phyloP scores from a whole-genome alignment of 2,113 vertebrate species.

The Pipra filicauda region DNA sequence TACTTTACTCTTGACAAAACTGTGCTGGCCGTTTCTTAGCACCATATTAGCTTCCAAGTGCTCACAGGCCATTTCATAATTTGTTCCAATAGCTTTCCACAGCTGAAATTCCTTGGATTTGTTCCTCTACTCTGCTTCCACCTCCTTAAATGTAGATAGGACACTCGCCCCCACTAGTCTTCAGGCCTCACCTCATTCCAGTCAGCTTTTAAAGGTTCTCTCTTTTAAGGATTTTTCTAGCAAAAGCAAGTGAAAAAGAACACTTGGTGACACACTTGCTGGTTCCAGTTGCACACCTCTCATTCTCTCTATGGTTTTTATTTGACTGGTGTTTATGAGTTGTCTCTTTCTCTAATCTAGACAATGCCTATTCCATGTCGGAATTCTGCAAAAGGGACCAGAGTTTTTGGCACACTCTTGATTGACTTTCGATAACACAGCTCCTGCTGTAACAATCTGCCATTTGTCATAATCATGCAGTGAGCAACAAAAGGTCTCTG shows the following conservation, averaged over 20 bases:
- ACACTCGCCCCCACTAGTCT: background rate
- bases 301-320: background rate
- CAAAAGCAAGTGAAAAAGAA: background rate
- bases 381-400: background rate
- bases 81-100: constrained; percentile 1
- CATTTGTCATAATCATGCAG: constrained; percentile 1
- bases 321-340: background rate
- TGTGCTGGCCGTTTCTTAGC: background rate
- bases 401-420: background rate
- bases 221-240: background rate
- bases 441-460: constrained; percentile 29
- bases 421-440: constrained; percentile 34
- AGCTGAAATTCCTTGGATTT: background rate
- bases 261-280: background rate
- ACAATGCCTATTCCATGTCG: background rate
- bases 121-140: background rate
- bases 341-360: background rate
- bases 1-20: background rate
- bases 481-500: constrained; percentile 39
- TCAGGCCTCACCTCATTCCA: background rate
- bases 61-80: background rate
- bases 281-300: background rate
- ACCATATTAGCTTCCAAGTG: background rate
- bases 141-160: background rate
- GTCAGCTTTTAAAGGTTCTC: background rate